Evolutionary conservation across 2,113 vertebrate species (phyloP), one percentile per base, ranked within the genome.

Genomic region (Bubo blakistoni): DNA sequence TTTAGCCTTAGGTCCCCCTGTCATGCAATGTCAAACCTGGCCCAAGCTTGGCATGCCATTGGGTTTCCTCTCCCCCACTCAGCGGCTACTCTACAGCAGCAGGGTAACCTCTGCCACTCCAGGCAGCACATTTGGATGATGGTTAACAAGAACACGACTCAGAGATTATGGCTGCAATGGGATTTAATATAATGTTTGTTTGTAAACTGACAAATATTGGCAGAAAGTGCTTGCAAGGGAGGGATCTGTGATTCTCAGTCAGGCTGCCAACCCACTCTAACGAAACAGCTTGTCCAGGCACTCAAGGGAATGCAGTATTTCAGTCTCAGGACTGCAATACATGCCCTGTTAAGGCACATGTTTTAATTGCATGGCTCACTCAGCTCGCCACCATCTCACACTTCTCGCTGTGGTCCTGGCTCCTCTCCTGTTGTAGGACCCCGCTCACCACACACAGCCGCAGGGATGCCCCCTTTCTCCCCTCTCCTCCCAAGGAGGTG

Each of bases 391-490:
- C 44, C 3, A 0, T 26, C 61, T 79, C 2, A 0, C 4, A 1
- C 18, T 62, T 51, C 38, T 84, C 9, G 0, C 32, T 27, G 11
- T 78, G 29, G 51, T 71, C 29, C 47, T 67, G 47, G 25, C 16
- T 81, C 16, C 20, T 61, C 6, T 74, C 27, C 32, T 76, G 49
- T 9, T 36, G 12, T 21, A 87, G 65, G 30, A 30, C 24, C 9
- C 38, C 1, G 1, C 19, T 58, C 0, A 0, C 47, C 11, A 69
- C 67, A 44, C 13, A 26, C 26, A 58, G 3, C 22, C 1, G 1
- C 27, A 65, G 42, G 34, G 24, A 46, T 52, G 18, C 3, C 2
- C 30, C 11, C 14, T 32, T 11, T 30, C 8, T 27, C 36, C 34
- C 30, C 7, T 63, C 30, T 77, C 32, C 38, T 55, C 25, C 38